phyloP scores from a whole-genome alignment of 1,140 invertebrate species.

The Spodoptera litura region DNA sequence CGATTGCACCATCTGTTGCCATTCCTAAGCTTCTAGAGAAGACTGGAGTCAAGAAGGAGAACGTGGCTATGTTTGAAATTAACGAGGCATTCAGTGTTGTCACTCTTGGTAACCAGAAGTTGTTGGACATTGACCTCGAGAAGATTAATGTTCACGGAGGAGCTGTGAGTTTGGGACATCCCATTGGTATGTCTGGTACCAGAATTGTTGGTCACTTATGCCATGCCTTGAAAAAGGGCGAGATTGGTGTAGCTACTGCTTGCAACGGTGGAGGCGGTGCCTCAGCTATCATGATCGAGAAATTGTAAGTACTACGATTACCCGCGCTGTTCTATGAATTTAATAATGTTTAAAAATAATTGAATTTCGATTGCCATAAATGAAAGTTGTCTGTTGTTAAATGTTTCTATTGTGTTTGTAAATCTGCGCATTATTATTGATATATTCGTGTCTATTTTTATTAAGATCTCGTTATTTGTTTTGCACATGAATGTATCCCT shows the following conservation, averaged over 20 bases:
- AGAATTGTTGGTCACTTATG: constrained; percentile 96
- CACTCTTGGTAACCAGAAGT: constrained; percentile 96
- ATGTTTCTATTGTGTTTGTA: too few species aligned
- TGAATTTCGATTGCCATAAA: too few species aligned
- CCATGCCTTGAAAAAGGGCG: constrained; percentile 94
- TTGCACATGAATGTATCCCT: too few species aligned
- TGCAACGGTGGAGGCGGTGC: constrained; percentile 99
- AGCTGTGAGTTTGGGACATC: constrained; percentile 99
- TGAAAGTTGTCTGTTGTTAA: too few species aligned
- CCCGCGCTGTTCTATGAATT: neutral
- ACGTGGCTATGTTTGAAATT: constrained; percentile 98
- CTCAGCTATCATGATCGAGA: constrained; percentile 96
- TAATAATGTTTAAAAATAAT: too few species aligned
- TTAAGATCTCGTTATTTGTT: too few species aligned
- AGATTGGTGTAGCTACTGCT: constrained; percentile 98
- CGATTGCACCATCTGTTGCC: constrained; percentile 97
- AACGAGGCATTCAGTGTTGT: constrained; percentile 99
- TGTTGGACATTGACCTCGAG: constrained; percentile 93
- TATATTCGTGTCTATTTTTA: too few species aligned
- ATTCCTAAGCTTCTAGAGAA: constrained; percentile 94
- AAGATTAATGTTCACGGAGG: constrained; percentile 99
- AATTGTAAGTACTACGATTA: constrained; percentile 90
- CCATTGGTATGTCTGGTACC: constrained; percentile 99
- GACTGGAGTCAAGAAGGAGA: constrained; percentile 93
- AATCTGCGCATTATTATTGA: too few species aligned